Evolutionary conservation across 2,797 vertebrate genomes (phyloP).

Genomic region (Scolopax rusticola): DNA sequence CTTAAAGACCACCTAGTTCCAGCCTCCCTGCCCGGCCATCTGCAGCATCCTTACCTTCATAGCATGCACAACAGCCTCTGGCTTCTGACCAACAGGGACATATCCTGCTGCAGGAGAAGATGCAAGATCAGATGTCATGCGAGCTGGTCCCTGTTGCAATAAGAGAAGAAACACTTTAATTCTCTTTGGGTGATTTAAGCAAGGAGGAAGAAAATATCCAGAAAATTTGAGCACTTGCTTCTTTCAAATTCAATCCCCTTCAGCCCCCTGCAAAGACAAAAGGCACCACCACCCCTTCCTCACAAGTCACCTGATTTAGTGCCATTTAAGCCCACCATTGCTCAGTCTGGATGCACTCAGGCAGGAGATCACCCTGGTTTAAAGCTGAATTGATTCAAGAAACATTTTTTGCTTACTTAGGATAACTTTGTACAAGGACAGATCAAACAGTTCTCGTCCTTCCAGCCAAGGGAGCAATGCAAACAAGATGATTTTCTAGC

Average conservation of each 20-base stretch:
- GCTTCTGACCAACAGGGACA: conserved; percentile 90
- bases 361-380: neutral
- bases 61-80: conserved; percentile 94
- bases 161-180: neutral
- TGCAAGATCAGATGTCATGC: conserved; percentile 83
- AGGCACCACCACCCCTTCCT: neutral
- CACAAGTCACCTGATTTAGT: neutral
- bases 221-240: neutral
- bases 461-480: neutral
- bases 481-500: conserved; percentile 19
- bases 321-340: neutral
- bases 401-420: neutral
- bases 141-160: conserved; percentile 83
- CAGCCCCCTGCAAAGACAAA: neutral
- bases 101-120: conserved; percentile 88
- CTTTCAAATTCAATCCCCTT: neutral
- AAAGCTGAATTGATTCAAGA: neutral
- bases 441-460: neutral
- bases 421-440: neutral
- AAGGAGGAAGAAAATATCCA: neutral
- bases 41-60: conserved; percentile 88
- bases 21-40: neutral
- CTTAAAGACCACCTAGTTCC: no score
- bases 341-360: neutral
- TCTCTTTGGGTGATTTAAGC: neutral